Conservation (phyloP, 2,113 vertebrate genomes). For the Spea multiplicata region DNA sequence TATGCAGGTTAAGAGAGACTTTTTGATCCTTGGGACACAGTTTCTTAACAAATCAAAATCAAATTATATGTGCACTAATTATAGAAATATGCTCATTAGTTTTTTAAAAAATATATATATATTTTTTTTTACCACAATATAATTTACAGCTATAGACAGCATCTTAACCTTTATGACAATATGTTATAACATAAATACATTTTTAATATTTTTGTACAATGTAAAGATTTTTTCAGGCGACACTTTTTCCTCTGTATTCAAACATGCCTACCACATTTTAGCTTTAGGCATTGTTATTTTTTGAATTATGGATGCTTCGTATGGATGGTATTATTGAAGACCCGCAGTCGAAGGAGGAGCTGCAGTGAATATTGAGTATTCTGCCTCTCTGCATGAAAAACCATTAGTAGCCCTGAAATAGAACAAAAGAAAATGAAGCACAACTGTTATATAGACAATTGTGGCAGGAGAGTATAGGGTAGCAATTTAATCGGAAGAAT, state of each 20-base stretch:
- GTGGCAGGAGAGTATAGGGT: constrained; percentile 50
- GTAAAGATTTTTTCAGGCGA: no score
- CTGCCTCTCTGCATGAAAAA: constrained; percentile 48
- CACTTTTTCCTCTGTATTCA: not conserved
- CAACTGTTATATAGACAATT: constrained; percentile 56
- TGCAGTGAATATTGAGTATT: constrained; percentile 48
- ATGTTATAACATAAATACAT: no score
- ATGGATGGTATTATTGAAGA: constrained; percentile 12
- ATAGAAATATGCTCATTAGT: no score
- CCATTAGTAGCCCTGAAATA: constrained; percentile 50
- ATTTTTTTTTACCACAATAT: no score
- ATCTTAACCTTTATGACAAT: no score
- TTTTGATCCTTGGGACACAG: no score
- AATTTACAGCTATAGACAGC: no score
- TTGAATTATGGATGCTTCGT: not conserved
- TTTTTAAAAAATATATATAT: no score
- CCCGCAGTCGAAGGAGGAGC: constrained; percentile 40
- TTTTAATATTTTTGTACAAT: no score
- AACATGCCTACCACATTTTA: not conserved
- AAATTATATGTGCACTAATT: no score
- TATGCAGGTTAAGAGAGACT: no score
- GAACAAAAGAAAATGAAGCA: constrained; percentile 53
- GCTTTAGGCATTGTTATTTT: not conserved
- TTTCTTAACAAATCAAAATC: no score
- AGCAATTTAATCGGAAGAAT: constrained; percentile 60